A percentile compares a stretch with the other conserved stretches of the same genome.
phyloP scores from a whole-genome alignment of 2,797 vertebrate species.

The Dendrocincla tyrannina region DNA sequence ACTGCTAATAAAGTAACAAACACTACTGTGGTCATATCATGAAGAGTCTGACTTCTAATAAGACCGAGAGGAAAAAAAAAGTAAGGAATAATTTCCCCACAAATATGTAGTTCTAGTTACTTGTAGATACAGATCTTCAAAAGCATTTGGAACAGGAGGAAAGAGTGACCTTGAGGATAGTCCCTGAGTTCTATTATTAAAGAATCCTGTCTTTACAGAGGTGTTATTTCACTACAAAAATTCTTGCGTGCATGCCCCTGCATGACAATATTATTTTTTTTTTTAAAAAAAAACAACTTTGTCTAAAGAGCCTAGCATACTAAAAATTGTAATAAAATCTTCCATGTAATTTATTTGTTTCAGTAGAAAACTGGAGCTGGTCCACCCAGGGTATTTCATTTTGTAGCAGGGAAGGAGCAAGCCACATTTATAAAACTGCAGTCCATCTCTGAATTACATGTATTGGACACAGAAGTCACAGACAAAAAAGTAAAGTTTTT shows the following conservation, averaged over 20 bases:
- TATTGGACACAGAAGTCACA: constrained; percentile 16
- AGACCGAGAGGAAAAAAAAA: neutral
- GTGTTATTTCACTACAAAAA: neutral
- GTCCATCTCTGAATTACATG: neutral
- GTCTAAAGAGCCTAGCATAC: neutral
- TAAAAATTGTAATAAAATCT: neutral
- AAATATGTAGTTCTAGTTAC: neutral
- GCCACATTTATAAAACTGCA: neutral
- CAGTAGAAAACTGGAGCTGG: neutral
- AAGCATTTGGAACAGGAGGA: neutral
- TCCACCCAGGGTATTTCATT: neutral
- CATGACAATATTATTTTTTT: neutral
- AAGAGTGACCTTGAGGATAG: neutral
- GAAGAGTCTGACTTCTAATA: neutral
- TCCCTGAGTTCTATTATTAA: neutral
- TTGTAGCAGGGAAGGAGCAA: neutral
- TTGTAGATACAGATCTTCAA: neutral
- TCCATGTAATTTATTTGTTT: neutral
- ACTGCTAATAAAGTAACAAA: neutral
- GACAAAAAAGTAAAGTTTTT: neutral
- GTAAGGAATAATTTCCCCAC: neutral
- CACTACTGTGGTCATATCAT: neutral
- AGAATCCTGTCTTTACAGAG: neutral
- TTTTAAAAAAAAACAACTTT: neutral
- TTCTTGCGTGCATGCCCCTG: neutral